Base-by-base conservation (phyloP, 2,113 vertebrate species). In the Abramis brama region DNA sequence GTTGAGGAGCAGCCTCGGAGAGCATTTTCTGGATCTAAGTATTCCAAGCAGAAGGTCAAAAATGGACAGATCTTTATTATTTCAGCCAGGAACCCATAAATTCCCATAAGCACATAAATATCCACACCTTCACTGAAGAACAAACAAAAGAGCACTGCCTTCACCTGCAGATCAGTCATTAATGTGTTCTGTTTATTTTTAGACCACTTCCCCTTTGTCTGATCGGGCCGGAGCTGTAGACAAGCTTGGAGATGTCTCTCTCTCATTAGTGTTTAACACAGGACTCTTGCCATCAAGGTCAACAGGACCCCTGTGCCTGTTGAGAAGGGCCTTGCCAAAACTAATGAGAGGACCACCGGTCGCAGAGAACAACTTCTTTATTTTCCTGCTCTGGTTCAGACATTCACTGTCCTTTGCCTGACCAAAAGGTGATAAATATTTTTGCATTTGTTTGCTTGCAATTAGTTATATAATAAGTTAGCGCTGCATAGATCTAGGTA, bases 261-360 rank as follows among this genome's bases (percentile, higher is more conserved):
- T 84, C 85, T 86, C 59, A 89, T 89, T 87, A 92, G n/a, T 74
- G 80, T 50, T 73, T 91, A 92, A 88, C 84, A 89, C 23, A 85
- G 86, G 23, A 76, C 68, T 92, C 82, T 66, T 60, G 27, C 60
- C 83, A 87, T 30, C 74, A 93, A 89, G 81, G 89, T 90, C 74
- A 84, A 83, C 0, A 57, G 89, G 84, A 78, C 47, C 86, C 52
- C 25, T 7, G 87, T 47, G 45, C 64, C 17, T 86, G 27, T 80
- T 89, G 8, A 89, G n/a, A 6, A 62, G 23, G 27, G 87, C 12
- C 68, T 74, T 86, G 77, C 1, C 66, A 88, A 85, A 87, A 91
- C 90, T 92, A 91, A 92, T 89, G 88, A 89, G 83, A 70, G 15
- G 43, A 87, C 59, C 43, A 64, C 43, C 25, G 23, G 25, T 66